Evolutionary conservation across 2,888 invertebrate genomes (phyloP), one percentile per base, ranked within the genome.

Genomic region (Ramazzottius varieornatus): DNA sequence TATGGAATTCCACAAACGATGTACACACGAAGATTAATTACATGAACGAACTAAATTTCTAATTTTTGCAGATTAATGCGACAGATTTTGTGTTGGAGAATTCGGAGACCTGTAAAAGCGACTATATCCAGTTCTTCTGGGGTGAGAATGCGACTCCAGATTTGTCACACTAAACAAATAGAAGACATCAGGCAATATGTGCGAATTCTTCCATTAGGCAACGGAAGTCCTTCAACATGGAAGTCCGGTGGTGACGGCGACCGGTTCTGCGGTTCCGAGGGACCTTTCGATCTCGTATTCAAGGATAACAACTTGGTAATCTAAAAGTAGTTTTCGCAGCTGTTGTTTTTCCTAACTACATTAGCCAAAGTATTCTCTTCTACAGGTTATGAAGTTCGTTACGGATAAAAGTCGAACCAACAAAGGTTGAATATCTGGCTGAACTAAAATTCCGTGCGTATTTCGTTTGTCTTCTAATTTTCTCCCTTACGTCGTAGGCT

Each of bases 41-140:
- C n/a, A n/a, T n/a, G n/a, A n/a, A n/a, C n/a, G n/a, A n/a, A n/a
- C n/a, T n/a, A n/a, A n/a, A 29, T 54, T 16, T 54, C 4, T 29
- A 16, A 24, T 29, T 40, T 13, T 40, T 29, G 29, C 54, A 54
- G 54, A 54, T 54, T 54, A 54, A 54, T 54, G 20, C 54, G n/a
- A 54, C 29, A 24, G 54, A 54, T 54, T 54, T 54, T 24, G 54
- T 24, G n/a, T 8, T 54, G 29, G 54, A 54, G 24, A 54, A 24
- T 24, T 54, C 54, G n/a, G 54, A 54, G n/a, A 29, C n/a, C 54
- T 54, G 54, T 29, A 54, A 54, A 29, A 54, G 29, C 29, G 54
- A 54, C 24, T 54, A 54, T 24, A 29, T 54, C 54, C 54, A 54
- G 54, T 54, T 54, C 24, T 54, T n/a, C 54, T 54, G 54, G 54